Base-by-base conservation (phyloP, 2,888 invertebrate species). In the Blastobasis adustella region DNA sequence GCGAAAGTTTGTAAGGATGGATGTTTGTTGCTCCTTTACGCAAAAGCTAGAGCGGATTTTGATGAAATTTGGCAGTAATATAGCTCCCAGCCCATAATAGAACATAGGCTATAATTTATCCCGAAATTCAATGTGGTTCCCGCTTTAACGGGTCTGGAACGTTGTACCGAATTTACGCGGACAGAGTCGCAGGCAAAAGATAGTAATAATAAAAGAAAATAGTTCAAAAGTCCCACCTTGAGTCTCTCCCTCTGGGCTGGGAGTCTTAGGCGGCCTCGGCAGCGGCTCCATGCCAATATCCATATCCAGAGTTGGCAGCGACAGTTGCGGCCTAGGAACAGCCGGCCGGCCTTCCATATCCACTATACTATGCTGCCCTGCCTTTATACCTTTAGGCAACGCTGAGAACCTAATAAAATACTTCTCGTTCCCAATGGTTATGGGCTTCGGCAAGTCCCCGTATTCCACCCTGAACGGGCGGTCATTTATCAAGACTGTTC, bases 401-500 rank as follows among this genome's bases (percentile, higher is more conserved):
- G 93, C 93, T 0, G 95, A 93, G 75, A 97, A 95, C 42, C 96
- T 87, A 37, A 96, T 90, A 69, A 94, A 96, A 72, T 94, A 94
- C 66, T 94, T 95, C 59, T 92, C 92, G 38, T 91, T 93, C n/a
- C 92, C 91, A 2, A 96, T 85, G 51, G 90, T 89, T 53, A 96
- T 91, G 4, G 95, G 94, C 69, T 94, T 94, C 0, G 96, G 96
- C 52, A 96, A 79, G 40, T 95, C 96, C 36, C 96, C 96, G 72
- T 94, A 97, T 67, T 95, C 94, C 1, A 95, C 92, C 69, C 92
- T 91, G 65, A 94, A 93, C 1, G 94, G 92, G 62, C 92, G 91
- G 47, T 94, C 95, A 69, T 96, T 95, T 51, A 96, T 92, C 49
- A 95, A 79, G 0, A 95, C 94, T 7, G 93, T 94, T 63, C 91